These are phyloP conservation scores for Eledona agricola DNA, from an alignment of 2,888 invertebrate genomes.

Conservation along the genomic window DNA sequence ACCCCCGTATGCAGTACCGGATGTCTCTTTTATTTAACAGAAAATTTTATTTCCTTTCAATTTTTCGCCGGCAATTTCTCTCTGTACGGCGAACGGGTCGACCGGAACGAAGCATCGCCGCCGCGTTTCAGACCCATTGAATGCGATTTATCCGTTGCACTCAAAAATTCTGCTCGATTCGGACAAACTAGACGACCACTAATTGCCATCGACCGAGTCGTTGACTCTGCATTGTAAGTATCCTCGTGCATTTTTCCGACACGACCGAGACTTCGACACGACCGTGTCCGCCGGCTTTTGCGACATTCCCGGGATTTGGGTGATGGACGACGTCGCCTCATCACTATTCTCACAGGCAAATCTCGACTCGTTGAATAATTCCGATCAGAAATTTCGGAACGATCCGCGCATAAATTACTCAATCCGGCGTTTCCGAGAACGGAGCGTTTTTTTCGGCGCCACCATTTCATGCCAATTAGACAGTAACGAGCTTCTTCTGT, in stretches of 20 bases:
- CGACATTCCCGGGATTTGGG: slow-evolving; percentile 13
- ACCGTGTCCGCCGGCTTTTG: slow-evolving; percentile 18
- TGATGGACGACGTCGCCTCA: slow-evolving; percentile 24
- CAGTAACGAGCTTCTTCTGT: slow-evolving; percentile 11
- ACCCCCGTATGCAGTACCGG: too few relatives aligned
- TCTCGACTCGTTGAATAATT: slow-evolving; percentile 28
- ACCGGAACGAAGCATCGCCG: slow-evolving; percentile 11
- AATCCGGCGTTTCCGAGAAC: slow-evolving; percentile 38
- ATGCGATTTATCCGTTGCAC: too few relatives aligned
- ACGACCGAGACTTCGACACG: slow-evolving; percentile 18
- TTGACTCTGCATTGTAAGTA: slow-evolving; percentile 24
- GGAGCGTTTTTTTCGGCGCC: slow-evolving; percentile 6
- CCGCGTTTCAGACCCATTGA: slow-evolving; percentile 11
- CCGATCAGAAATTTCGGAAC: slow-evolving; percentile 44
- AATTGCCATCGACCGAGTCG: slow-evolving; percentile 12
- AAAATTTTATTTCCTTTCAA: slow-evolving; percentile 5
- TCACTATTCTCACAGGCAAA: slow-evolving; percentile 26
- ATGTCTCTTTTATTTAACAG: slow-evolving; percentile 6
- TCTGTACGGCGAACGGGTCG: slow-evolving; percentile 7
- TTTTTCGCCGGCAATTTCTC: slow-evolving; percentile 10
- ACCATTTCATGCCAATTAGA: slow-evolving; percentile 25
- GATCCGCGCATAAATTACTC: slow-evolving; percentile 52
- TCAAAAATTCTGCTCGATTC: too few relatives aligned
- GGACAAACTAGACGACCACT: slow-evolving; percentile 20
- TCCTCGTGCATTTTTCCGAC: slow-evolving; percentile 26